phyloP scores from a whole-genome alignment of 2,888 invertebrate genomes.

The Drosophila ezoana region DNA sequence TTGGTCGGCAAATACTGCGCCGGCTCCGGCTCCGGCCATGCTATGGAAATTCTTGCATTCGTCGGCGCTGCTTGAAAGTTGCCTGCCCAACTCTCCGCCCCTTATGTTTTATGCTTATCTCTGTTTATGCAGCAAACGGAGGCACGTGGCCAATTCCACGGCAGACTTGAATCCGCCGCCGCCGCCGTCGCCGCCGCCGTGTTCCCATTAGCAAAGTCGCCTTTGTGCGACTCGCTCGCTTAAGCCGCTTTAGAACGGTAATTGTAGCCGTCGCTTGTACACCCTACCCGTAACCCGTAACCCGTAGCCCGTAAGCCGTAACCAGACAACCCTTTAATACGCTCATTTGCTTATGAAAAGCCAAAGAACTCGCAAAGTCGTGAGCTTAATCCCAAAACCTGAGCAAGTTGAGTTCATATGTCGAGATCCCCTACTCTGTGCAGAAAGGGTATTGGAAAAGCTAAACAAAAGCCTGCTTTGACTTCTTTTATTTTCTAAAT shows the following conservation, averaged over 20 bases:
- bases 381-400: background rate
- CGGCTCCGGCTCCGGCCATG: background rate
- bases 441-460: background rate
- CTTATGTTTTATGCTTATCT: slow-evolving; percentile 55
- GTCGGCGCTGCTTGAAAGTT: slow-evolving; percentile 21
- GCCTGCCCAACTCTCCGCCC: slow-evolving; percentile 12
- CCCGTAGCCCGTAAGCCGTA: background rate
- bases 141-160: slow-evolving; percentile 45
- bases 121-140: slow-evolving; percentile 58
- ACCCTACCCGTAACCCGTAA: background rate
- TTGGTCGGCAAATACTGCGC: background rate
- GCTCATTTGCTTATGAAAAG: slow-evolving; percentile 17
- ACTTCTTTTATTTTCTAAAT: no score
- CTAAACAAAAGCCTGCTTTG: no score
- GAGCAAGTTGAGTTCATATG: slow-evolving; percentile 19
- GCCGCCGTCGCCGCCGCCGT: background rate
- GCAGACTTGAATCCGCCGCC: background rate
- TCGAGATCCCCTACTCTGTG: background rate
- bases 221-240: slow-evolving; percentile 26
- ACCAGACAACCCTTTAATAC: slow-evolving; percentile 47
- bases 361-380: slow-evolving; percentile 8
- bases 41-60: slow-evolving; percentile 12
- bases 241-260: slow-evolving; percentile 72
- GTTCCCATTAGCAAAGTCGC: slow-evolving; percentile 32
- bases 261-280: slow-evolving; percentile 48